Percentiles rank a stretch among this genome's conserved stretches.
Conservation (phyloP, 2,888 invertebrate species). For the Cacoxenus indagator region DNA sequence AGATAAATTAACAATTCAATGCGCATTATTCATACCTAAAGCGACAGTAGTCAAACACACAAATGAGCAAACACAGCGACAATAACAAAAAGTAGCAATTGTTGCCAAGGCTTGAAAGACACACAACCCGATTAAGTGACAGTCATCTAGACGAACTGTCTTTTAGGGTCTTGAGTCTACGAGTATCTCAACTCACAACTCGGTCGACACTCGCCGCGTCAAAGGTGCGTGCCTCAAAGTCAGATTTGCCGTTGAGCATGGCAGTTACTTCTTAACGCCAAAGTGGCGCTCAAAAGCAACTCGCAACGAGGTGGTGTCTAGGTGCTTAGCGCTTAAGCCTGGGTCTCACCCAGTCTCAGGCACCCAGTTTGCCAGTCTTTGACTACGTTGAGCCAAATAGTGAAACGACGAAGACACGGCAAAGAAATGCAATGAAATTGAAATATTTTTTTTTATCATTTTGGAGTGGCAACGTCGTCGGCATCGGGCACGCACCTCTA, state of each 20-base stretch:
- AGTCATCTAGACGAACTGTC: not conserved
- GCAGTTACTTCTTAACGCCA: constrained; percentile 6
- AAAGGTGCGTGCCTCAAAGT: constrained; percentile 4
- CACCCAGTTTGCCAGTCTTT: not conserved
- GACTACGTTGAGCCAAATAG: not conserved
- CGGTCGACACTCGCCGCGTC: not conserved
- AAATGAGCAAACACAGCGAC: not conserved
- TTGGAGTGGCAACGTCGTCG: constrained; percentile 12
- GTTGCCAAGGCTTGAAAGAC: not conserved
- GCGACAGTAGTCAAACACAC: not conserved
- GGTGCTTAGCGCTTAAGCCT: no score
- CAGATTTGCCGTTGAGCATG: constrained; percentile 12
- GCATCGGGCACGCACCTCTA: constrained; percentile 15
- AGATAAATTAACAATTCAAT: constrained; percentile 3
- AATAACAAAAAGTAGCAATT: not conserved
- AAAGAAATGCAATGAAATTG: not conserved
- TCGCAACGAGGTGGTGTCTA: not conserved
- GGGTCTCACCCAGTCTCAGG: not conserved
- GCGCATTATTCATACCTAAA: constrained; percentile 4
- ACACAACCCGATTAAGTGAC: not conserved
- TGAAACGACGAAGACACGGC: not conserved
- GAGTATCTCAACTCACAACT: no score
- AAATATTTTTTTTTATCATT: constrained; percentile 2
- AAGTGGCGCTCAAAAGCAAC: not conserved
- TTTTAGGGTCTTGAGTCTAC: not conserved